Evolutionary conservation across 2,797 vertebrate genomes (phyloP).

Genomic region (Smutsia temminckii): DNA sequence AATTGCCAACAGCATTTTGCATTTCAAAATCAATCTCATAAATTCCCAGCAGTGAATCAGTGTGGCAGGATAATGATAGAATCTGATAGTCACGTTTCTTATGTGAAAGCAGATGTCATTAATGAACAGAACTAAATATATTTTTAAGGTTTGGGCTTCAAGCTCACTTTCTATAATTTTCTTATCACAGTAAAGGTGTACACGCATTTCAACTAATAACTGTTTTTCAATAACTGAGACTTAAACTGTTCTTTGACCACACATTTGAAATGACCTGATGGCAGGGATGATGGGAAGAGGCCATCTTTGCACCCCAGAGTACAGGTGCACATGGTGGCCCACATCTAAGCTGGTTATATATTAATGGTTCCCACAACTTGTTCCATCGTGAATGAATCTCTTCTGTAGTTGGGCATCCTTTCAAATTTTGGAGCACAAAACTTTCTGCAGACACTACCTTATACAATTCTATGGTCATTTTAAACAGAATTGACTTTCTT

Average conservation of each 20-base stretch:
- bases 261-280: background rate
- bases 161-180: background rate
- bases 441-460: background rate
- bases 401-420: background rate
- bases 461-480: conserved; percentile 8
- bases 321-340: fast-evolving
- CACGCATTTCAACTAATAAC: background rate
- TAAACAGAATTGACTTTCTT: conserved; percentile 9
- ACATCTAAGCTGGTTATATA: background rate
- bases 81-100: background rate
- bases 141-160: background rate
- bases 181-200: background rate
- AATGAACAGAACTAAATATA: background rate
- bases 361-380: background rate
- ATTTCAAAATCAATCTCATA: background rate
- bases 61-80: background rate
- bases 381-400: background rate
- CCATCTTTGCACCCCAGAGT: background rate
- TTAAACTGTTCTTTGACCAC: background rate
- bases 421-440: background rate
- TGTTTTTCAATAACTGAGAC: background rate
- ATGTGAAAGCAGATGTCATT: background rate
- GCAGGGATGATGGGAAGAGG: background rate
- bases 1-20: background rate
- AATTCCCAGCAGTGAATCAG: background rate